A percentile compares a stretch with the other conserved stretches of the same genome.
Evolutionary conservation across 2,113 vertebrate genomes (phyloP).

Genomic region (Campylorhamphus procurvoides): DNA sequence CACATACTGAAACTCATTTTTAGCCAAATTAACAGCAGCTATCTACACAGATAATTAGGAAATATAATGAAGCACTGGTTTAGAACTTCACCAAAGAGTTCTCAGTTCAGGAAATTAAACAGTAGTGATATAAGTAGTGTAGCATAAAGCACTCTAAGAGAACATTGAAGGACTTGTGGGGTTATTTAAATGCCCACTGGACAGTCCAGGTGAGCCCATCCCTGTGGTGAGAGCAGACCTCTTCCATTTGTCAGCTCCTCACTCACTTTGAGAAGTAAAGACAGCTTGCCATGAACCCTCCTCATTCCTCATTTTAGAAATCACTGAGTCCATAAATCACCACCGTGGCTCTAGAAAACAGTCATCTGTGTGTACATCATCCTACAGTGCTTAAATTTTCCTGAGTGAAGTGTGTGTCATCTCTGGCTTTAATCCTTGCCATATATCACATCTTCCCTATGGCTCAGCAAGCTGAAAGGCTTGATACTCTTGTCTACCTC

Average conservation of each 20-base stretch:
- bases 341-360: background rate
- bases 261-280: background rate
- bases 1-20: background rate
- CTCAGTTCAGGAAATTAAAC: background rate
- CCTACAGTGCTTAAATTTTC: background rate
- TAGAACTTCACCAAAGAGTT: background rate
- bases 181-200: background rate
- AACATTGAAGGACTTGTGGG: background rate
- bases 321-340: background rate
- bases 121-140: background rate
- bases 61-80: background rate
- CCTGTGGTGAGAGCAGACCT: background rate
- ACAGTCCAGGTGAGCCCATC: background rate
- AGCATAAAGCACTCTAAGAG: background rate
- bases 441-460: background rate
- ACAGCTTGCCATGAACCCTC: background rate
- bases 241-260: background rate
- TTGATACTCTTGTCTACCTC: background rate
- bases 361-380: background rate
- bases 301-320: background rate
- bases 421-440: background rate
- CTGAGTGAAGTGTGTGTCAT: background rate
- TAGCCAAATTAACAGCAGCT: slow-evolving; percentile 1
- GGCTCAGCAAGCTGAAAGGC: background rate
- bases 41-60: background rate